These are phyloP conservation scores for Melolontha melolontha DNA, from an alignment of 2,888 invertebrate genomes.

Conservation along the genomic window DNA sequence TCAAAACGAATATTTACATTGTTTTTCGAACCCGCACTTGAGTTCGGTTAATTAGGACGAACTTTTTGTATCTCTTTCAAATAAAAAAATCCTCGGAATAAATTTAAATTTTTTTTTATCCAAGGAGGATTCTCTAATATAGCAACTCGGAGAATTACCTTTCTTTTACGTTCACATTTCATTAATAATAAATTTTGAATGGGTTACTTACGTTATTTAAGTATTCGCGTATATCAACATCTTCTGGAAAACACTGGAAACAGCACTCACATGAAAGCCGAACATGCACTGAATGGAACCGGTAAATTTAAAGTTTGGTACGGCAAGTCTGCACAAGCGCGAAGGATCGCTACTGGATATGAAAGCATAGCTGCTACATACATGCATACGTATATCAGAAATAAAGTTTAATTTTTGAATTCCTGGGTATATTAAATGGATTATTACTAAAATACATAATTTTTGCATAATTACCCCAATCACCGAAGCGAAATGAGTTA, in stretches of 20 bases:
- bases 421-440: slow-evolving; percentile 12
- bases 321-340: slow-evolving; percentile 40
- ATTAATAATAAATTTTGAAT: slow-evolving; percentile 5
- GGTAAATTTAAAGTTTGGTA: slow-evolving; percentile 39
- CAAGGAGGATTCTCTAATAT: background rate
- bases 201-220: slow-evolving; percentile 39
- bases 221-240: slow-evolving; percentile 40
- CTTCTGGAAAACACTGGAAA: slow-evolving; percentile 35
- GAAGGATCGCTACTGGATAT: slow-evolving; percentile 8
- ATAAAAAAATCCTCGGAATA: background rate
- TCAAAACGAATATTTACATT: slow-evolving; percentile 31
- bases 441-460: background rate
- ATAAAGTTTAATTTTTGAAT: slow-evolving; percentile 15
- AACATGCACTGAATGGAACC: slow-evolving; percentile 42
- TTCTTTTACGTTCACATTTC: background rate
- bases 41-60: slow-evolving; percentile 28
- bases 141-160: background rate
- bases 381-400: slow-evolving; percentile 15
- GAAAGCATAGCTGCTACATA: slow-evolving; percentile 1
- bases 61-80: slow-evolving; percentile 16
- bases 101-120: background rate
- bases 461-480: too few relatives aligned
- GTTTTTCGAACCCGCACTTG: slow-evolving; percentile 31
- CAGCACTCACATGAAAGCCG: slow-evolving; percentile 33
- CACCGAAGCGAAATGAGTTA: too few relatives aligned